Evolutionary conservation across 2,888 invertebrate species (phyloP), one percentile per base, ranked within the genome.

Genomic region (Hypena proboscidalis): DNA sequence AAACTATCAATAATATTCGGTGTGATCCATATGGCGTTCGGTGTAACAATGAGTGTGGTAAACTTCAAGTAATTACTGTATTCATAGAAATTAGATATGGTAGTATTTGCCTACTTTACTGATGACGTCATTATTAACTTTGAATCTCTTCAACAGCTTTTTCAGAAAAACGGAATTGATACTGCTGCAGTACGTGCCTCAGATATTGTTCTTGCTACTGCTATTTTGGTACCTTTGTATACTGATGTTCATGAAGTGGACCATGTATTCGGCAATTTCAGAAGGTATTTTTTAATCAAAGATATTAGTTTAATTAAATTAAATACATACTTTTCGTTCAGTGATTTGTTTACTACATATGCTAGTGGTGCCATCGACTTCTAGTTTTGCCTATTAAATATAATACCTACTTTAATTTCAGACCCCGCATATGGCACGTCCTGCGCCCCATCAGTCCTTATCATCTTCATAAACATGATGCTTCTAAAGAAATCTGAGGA

Each of bases 381-480:
- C 3, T 17, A 17, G 17, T 17, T 17, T 17, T 3, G 5, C 3
- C 3, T 17, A 17, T 4, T 17, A 17, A n/a, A 1, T 13, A 7
- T n/a, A 27, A n/a, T 15, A 3, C 1, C 8, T 17, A 11, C 17
- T 9, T n/a, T 4, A n/a, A 36, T 69, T 76, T 1, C 70, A 92
- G 92, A 90, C 37, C 69, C 78, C 10, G 76, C 77, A 1, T 79
- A 78, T 14, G 84, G 86, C 11, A 81, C 94, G 0, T 86, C 85
- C 1, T 94, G 94, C 68, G 96, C 97, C 0, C 97, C 96, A 0
- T 95, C 95, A 15, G 93, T 97, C 0, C 91, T 97, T 10, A 95
- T 96, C 46, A 93, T 94, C 44, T 94, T 96, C 70, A 96, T 96
- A 79, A 95, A 95, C 80, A 96, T 96, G 96, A 94, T 94, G 85